Evolutionary conservation across 2,113 vertebrate genomes (phyloP).

Genomic region (Pseudorectes ferrugineus): DNA sequence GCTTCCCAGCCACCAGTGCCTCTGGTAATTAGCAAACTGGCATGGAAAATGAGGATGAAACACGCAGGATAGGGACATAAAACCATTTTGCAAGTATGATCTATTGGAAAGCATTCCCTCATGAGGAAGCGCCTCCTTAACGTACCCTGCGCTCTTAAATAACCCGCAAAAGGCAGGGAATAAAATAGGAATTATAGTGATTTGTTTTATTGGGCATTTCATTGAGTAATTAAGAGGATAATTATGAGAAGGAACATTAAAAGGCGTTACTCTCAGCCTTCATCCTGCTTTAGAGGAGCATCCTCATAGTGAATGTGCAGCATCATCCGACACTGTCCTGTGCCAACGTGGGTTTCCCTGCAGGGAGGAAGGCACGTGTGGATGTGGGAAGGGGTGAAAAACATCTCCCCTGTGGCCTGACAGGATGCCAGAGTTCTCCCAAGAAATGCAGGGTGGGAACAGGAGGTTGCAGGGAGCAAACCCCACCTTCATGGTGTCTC

Average conservation of each 20-base stretch:
- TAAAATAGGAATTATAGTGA: slow-evolving; percentile 18
- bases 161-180: not conserved
- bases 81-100: not conserved
- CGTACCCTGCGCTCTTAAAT: not conserved
- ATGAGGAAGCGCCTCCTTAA: not conserved
- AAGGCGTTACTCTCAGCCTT: not conserved
- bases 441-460: not conserved
- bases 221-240: slow-evolving; percentile 59
- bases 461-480: not conserved
- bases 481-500: not conserved
- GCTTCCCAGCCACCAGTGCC: slow-evolving; percentile 1
- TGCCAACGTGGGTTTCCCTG: accelerated
- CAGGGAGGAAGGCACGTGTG: accelerated
- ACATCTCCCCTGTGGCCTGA: accelerated
- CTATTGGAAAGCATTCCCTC: slow-evolving; percentile 3
- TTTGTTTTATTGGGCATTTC: slow-evolving; percentile 68
- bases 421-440: not conserved
- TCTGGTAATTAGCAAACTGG: not conserved
- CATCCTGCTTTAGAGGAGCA: not conserved
- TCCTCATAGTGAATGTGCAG: not conserved
- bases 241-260: slow-evolving; percentile 33
- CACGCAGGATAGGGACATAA: not conserved
- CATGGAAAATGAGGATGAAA: not conserved
- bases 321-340: accelerated
- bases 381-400: not conserved